Base-by-base conservation (phyloP, 2,113 vertebrate genomes). In the Atrichornis clamosus region DNA sequence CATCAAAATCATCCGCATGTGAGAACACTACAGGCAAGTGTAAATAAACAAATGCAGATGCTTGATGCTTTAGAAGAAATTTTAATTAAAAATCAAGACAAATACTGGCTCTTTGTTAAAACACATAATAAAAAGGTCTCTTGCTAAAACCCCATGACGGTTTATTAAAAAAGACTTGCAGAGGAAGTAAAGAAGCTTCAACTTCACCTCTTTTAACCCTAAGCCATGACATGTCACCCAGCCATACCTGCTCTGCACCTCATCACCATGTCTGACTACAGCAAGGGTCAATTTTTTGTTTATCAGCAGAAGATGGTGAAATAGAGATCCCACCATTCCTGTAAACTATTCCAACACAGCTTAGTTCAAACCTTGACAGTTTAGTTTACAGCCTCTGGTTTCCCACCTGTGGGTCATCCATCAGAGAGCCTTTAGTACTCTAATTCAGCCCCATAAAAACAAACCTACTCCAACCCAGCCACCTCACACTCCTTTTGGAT, bases 41-140 rank as follows among this genome's bases (percentile, higher is more conserved):
- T 23, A 76, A 91, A 87, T 28, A 67, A 84, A 78, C 62, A 85
- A 91, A 88, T 13, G n/a, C 13, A 56, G 13, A 67, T 37, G 20
- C 37, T 20, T 21, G 35, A 90, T 33, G 67, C 37, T 80, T 90
- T 49, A 69, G 16, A 89, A 79, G 47, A 11, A 26, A 60, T 75
- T 78, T 72, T 59, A 63, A 95, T 69, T 86, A 60, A 68, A 94
- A 90, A 13, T 4, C 15, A 81, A 84, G 70, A 53, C 75, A 93
- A 93, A 64, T 47, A 59, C 14, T 65, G 52, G 63, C 65, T 89
- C 41, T 75, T 60, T 37, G n/a, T 64, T 89, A 87, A 65, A 84
- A 91, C 15, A 52, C 7, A 16, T 8, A 64, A 87, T 37, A 28
- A 87, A 93, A 62, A 32, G n/a, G 30, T 42, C 33, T 74, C 72